phyloP scores from a whole-genome alignment of 1,140 invertebrate genomes.

The Sitobion miscanthi region DNA sequence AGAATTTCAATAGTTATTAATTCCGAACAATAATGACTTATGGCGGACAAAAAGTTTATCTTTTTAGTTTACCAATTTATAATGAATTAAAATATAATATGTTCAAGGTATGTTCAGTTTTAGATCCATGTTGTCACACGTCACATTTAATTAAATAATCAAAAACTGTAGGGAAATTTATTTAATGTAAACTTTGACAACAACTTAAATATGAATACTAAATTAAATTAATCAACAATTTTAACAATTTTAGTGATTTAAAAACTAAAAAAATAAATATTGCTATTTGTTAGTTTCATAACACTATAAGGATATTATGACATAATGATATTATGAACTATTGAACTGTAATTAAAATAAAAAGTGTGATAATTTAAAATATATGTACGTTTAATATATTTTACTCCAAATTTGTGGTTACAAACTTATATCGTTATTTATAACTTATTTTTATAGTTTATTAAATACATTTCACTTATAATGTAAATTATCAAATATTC shows the following conservation, averaged over 20 bases:
- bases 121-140: neutral
- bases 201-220: neutral
- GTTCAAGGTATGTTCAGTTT: constrained; percentile 15
- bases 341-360: neutral
- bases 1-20: neutral
- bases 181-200: neutral
- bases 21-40: neutral
- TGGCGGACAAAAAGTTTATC: neutral
- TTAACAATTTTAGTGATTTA: neutral
- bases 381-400: neutral
- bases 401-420: neutral
- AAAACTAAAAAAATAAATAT: neutral
- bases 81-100: constrained; percentile 29
- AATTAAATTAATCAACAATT: neutral
- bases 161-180: neutral
- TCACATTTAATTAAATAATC: constrained; percentile 25
- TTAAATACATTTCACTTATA: neutral
- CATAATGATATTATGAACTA: neutral
- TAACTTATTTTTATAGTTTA: too few species aligned
- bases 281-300: neutral
- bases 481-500: neutral
- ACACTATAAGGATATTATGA: neutral
- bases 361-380: neutral
- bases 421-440: neutral
- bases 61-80: neutral